phyloP scores from a whole-genome alignment of 2,797 vertebrate species.

The Okamejei kenojei region DNA sequence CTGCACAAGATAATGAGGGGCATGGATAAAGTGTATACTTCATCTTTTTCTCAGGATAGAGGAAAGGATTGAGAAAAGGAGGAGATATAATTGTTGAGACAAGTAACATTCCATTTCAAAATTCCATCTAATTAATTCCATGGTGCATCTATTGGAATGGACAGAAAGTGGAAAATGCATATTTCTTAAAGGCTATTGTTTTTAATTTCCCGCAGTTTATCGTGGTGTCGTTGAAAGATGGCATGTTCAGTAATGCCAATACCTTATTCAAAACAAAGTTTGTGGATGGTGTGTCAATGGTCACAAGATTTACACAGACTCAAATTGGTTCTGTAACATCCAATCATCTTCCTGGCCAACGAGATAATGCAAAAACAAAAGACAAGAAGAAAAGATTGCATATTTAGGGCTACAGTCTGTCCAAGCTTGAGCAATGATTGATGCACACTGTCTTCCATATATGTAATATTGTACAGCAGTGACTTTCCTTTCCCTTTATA shows the following conservation, averaged over 20 bases:
- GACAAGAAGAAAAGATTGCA: constrained; percentile 51
- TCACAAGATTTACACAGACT: constrained; percentile 65
- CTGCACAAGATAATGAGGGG: too few species aligned
- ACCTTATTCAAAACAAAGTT: constrained; percentile 92
- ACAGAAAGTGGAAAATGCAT: background rate
- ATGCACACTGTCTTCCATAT: background rate
- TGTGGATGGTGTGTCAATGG: constrained; percentile 80
- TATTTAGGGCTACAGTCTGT: constrained; percentile 41
- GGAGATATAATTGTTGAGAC: background rate
- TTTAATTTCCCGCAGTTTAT: constrained; percentile 67
- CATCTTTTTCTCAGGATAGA: too few species aligned
- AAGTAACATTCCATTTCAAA: background rate
- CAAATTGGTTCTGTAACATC: constrained; percentile 49
- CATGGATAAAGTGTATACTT: too few species aligned
- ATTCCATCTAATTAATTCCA: background rate
- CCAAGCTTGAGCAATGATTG: too few species aligned
- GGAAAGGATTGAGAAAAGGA: background rate
- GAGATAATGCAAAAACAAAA: constrained; percentile 56
- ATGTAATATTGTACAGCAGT: constrained; percentile 16
- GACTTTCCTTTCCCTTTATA: background rate
- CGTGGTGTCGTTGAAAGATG: constrained; percentile 93
- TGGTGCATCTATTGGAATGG: background rate
- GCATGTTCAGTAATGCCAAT: constrained; percentile 96
- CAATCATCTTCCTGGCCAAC: constrained; percentile 45
- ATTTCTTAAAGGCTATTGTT: background rate